A percentile compares a stretch with the other conserved stretches of the same genome.
phyloP scores from a whole-genome alignment of 2,113 vertebrate genomes.

The Physeter macrocephalus region DNA sequence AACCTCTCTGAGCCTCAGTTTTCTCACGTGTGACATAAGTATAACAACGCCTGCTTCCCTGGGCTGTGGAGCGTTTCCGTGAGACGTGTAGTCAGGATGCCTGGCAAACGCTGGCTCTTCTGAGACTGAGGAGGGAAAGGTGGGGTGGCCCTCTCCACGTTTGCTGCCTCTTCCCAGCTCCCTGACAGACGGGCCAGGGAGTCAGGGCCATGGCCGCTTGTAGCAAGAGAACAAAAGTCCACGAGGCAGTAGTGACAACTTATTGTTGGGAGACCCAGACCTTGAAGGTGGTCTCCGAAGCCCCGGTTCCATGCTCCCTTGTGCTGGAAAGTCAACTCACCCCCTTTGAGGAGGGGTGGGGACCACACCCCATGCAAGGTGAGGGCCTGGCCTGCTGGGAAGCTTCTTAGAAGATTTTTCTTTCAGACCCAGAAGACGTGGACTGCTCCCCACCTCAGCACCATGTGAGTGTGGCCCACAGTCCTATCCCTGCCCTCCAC shows the following conservation, averaged over 20 bases:
- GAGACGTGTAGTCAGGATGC: neutral
- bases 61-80: no score
- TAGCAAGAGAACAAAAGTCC: neutral
- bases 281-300: neutral
- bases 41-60: accelerated
- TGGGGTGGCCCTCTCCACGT: neutral
- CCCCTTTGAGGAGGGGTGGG: no score
- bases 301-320: accelerated
- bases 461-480: constrained; percentile 80
- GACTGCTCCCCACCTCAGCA: constrained; percentile 89
- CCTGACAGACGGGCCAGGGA: neutral
- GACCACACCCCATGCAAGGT: neutral
- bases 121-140: neutral
- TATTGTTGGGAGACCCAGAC: neutral
- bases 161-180: neutral
- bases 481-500: accelerated
- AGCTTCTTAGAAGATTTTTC: constrained; percentile 16
- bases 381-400: neutral
- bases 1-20: neutral
- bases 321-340: neutral
- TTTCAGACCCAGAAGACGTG: constrained; percentile 93
- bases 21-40: neutral
- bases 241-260: neutral
- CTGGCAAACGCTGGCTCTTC: neutral
- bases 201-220: neutral